Evolutionary conservation across 2,888 invertebrate species (phyloP), one percentile per base, ranked within the genome.

Genomic region (Melolontha melolontha): DNA sequence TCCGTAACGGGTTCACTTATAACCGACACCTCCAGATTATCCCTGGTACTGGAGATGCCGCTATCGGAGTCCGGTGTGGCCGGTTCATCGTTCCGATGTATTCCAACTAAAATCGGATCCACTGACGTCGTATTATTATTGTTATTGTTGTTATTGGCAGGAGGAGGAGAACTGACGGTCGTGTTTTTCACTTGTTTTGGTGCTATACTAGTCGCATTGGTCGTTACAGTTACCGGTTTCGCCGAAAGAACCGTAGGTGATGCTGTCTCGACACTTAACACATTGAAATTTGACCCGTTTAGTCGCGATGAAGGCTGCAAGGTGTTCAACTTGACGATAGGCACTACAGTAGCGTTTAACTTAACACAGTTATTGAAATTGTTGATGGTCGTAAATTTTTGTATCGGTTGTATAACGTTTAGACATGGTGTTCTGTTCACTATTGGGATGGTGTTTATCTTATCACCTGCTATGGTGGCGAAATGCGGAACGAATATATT

Each of bases 281-380:
- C 75, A 66, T 75, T 72, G 57, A 69, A 70, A 69, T 68, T 67
- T 55, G 77, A 74, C 69, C 77, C 77, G 75, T 77, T 78, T 67
- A 79, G 59, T 72, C 78, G 77, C 69, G 80, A 74, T 73, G 81
- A 42, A 34, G 34, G 34, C 34, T 34, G 81, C 79, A 82, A 75
- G 69, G 81, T 76, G 75, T 82, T 83, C 71, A 83, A 74, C 77
- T 83, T 84, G 59, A 83, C 83, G 76, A 84, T 81, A 79, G 84
- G 83, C 82, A 84, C 82, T 77, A 84, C 82, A 75, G 82, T 82
- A 67, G 82, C 81, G 71, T 83, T 83, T 71, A 84, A 75, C 77
- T 83, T 84, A 73, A 84, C 80, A 74, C 81, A 82, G 51, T 64
- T 71, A 41, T 65, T 68, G 74, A 82, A 81, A 73, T 80, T 80